Conservation (phyloP, 2,113 vertebrate species). For the Vidua macroura region DNA sequence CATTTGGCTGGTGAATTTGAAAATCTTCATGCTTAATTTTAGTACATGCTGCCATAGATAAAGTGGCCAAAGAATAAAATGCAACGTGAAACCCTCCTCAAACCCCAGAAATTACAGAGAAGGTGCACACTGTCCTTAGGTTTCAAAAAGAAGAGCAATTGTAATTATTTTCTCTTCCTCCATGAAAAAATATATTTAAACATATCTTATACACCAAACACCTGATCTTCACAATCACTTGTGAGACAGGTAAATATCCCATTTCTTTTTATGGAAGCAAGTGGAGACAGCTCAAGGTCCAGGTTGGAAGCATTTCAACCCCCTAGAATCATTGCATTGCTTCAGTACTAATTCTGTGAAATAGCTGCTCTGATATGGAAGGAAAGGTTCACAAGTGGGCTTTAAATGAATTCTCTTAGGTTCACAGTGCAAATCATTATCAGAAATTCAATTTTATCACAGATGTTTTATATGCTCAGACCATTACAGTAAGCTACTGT, state of each 20-base stretch:
- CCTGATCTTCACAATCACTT: background rate
- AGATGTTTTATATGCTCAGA: conserved; percentile 14
- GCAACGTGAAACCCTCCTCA: background rate
- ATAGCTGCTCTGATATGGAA: background rate
- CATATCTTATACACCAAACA: background rate
- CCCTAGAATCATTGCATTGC: background rate
- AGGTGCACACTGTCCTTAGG: background rate
- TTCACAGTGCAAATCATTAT: conserved; percentile 21
- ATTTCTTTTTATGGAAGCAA: background rate
- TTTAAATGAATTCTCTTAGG: conserved; percentile 31
- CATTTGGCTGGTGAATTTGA: background rate
- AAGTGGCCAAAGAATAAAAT: background rate
- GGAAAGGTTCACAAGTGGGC: conserved; percentile 23
- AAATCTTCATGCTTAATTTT: background rate
- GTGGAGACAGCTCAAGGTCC: background rate
- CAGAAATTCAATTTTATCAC: conserved; percentile 17
- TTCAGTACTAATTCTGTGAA: background rate
- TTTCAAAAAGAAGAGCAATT: background rate
- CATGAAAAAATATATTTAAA: background rate
- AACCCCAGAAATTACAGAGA: background rate
- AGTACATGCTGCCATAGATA: background rate
- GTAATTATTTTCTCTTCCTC: background rate
- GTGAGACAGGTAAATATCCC: background rate
- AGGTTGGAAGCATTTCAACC: background rate
- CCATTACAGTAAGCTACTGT: conserved; percentile 2